Evolutionary conservation across 2,113 vertebrate genomes (phyloP).

Genomic region (Nothoprocta perdicaria): DNA sequence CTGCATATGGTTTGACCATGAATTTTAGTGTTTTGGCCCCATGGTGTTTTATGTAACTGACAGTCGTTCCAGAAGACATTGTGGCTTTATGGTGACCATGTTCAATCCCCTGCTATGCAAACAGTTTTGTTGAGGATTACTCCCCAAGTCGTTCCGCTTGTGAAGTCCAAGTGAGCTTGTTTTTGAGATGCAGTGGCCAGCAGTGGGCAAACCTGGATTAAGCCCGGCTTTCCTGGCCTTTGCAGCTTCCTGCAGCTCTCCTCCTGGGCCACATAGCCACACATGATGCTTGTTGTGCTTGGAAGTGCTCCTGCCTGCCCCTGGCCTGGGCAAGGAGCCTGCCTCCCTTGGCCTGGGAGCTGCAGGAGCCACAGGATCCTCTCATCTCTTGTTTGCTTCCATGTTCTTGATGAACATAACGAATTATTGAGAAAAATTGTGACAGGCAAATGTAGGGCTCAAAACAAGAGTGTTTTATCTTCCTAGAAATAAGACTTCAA

Average conservation of each 20-base stretch:
- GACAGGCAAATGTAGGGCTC: background rate
- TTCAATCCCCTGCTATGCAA: no score
- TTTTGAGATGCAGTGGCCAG: background rate
- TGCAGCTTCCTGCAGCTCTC: background rate
- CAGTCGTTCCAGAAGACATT: background rate
- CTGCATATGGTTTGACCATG: background rate
- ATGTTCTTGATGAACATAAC: background rate
- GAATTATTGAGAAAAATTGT: constrained; percentile 8
- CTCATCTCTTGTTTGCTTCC: background rate
- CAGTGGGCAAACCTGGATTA: background rate
- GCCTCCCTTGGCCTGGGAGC: background rate
- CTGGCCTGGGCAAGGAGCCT: no score
- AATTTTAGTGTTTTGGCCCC: background rate
- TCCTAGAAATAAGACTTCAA: constrained; percentile 21
- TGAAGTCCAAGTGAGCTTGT: background rate
- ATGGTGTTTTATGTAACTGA: background rate
- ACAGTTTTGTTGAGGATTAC: background rate
- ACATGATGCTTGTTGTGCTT: background rate
- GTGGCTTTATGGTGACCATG: background rate
- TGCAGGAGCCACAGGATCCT: background rate
- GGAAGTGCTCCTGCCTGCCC: background rate
- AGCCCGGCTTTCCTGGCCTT: background rate
- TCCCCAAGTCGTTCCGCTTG: background rate
- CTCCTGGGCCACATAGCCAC: background rate
- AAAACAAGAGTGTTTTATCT: constrained; percentile 5